phyloP scores from a whole-genome alignment of 2,113 vertebrate genomes.

The Bungarus multicinctus region DNA sequence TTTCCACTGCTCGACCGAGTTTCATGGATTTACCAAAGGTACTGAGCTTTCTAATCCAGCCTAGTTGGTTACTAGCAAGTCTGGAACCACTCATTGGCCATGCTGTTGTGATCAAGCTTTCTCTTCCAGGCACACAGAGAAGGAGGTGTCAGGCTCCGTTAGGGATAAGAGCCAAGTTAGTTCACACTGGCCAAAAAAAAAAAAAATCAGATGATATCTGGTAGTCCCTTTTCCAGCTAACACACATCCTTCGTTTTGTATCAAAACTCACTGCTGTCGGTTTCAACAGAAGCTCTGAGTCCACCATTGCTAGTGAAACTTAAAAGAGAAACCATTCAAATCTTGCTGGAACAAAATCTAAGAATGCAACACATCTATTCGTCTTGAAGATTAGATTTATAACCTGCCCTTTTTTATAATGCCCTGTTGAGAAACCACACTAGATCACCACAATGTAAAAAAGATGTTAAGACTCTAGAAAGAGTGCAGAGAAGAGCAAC shows the following conservation, averaged over 20 bases:
- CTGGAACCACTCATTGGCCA: neutral
- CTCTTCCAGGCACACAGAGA: neutral
- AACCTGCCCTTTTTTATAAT: neutral
- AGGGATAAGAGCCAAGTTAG: neutral
- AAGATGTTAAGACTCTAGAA: too few species aligned
- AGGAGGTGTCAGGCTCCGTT: neutral
- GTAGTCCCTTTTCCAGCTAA: neutral
- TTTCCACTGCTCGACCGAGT: conserved; percentile 95
- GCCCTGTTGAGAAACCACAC: too few species aligned
- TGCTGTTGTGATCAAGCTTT: neutral
- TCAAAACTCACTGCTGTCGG: neutral
- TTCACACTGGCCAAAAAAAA: accelerated
- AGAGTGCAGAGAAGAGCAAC: too few species aligned
- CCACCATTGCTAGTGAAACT: neutral
- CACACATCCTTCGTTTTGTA: neutral
- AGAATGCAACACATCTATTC: neutral
- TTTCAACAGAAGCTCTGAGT: neutral
- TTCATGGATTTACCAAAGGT: conserved; percentile 80
- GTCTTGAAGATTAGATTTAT: neutral
- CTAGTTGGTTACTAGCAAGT: neutral
- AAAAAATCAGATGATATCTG: neutral
- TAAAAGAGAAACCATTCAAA: neutral
- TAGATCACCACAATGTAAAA: too few species aligned
- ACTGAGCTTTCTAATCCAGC: conserved; percentile 38
- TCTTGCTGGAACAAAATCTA: neutral